Conservation (phyloP, 2,888 invertebrate genomes). For the Synanthedon formicaeformis region DNA sequence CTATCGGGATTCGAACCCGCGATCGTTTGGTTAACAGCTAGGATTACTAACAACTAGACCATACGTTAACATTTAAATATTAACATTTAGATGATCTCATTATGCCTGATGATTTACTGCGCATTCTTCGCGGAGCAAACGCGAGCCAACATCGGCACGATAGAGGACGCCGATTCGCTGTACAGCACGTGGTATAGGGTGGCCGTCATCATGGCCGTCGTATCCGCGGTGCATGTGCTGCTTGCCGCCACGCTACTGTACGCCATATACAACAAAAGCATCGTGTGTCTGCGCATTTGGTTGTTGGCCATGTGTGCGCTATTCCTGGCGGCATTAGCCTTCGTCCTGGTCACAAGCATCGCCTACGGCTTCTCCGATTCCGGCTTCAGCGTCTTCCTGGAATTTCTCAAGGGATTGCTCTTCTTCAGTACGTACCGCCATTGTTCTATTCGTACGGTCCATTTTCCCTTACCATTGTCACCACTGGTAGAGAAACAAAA, state of each 20-base stretch:
- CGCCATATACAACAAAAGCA: slow-evolving; percentile 30
- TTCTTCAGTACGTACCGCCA: slow-evolving; percentile 33
- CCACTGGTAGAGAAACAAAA: too few relatives aligned
- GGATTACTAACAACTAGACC: too few relatives aligned
- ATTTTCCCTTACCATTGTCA: too few relatives aligned
- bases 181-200: slow-evolving; percentile 34
- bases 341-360: slow-evolving; percentile 13
- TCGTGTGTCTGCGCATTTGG: slow-evolving; percentile 19
- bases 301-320: slow-evolving; percentile 35
- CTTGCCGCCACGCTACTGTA: slow-evolving; percentile 31
- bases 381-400: slow-evolving; percentile 53
- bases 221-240: slow-evolving; percentile 32
- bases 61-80: too few relatives aligned
- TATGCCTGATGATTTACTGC: slow-evolving; percentile 29
- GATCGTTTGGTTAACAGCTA: too few relatives aligned
- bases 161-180: slow-evolving; percentile 31
- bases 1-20: too few relatives aligned
- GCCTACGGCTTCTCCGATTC: slow-evolving; percentile 21
- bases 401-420: slow-evolving; percentile 41
- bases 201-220: slow-evolving; percentile 20
- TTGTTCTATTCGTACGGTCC: too few relatives aligned
- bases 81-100: slow-evolving; percentile 26
- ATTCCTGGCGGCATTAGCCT: slow-evolving; percentile 20
- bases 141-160: slow-evolving; percentile 23
- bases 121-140: slow-evolving; percentile 30